phyloP scores from a whole-genome alignment of 2,797 vertebrate species.

The Lemur catta region DNA sequence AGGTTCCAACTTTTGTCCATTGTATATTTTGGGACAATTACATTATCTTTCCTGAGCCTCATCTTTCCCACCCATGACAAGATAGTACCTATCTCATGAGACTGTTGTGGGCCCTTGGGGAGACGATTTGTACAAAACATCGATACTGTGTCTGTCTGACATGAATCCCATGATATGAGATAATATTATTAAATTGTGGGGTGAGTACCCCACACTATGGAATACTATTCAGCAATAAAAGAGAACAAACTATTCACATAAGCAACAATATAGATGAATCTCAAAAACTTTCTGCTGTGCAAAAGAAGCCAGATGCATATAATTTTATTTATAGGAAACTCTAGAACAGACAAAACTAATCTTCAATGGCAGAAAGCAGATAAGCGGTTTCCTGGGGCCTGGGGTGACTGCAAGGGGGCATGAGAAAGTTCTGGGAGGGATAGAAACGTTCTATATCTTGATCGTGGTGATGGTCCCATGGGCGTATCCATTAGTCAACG shows the following conservation, averaged over 20 bases:
- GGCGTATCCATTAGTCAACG: neutral
- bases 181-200: neutral
- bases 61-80: neutral
- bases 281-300: neutral
- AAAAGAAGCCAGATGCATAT: neutral
- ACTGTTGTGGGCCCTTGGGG: neutral
- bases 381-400: neutral
- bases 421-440: neutral
- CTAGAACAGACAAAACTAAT: neutral
- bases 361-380: neutral
- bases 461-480: neutral
- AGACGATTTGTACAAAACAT: neutral
- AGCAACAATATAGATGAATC: neutral
- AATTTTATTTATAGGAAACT: neutral
- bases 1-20: neutral
- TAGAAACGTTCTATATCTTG: neutral
- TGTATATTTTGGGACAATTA: neutral
- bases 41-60: neutral
- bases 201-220: neutral
- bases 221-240: neutral
- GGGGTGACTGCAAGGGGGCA: neutral
- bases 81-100: neutral
- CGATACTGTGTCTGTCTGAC: neutral
- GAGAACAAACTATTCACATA: neutral
- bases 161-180: neutral